Evolutionary conservation across 2,888 invertebrate genomes (phyloP), one percentile per base, ranked within the genome.

Genomic region (Eudasyphora cyanicolor): DNA sequence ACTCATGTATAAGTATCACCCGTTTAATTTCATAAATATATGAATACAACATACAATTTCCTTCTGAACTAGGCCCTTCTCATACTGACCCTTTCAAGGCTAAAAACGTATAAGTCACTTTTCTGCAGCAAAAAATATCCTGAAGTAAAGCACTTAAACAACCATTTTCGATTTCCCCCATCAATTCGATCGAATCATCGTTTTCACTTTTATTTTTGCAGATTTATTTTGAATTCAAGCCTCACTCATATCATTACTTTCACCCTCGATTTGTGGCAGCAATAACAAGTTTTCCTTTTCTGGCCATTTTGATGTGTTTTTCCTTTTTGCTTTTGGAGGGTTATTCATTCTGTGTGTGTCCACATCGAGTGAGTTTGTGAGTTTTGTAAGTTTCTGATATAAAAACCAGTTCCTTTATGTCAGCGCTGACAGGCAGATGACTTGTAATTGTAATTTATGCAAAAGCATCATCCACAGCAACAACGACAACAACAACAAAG

Each of bases 401-500:
- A n/a, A 51, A 76, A 81, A 84, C 83, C 77, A 67, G 83, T 80
- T 84, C 70, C 57, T 81, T 80, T 76, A 73, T 84, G 75, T 80
- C 79, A 80, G 75, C 24, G 83, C 75, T 84, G 83, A 84, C 80
- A 84, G 80, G 75, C 80, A 83, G 80, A 83, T 83, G 77, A 78
- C 80, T 83, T 29, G 80, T 60, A 84, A 80, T 78, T 81, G 78
- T 78, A 81, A 80, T 84, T 84, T 84, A 84, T 84, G 80, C 83
- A 84, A 80, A 79, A 77, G 67, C 71, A 79, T n/a, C n/a, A n/a
- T n/a, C n/a, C n/a, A 69, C 19, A n/a, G 12, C 73, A 70, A 51
- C 19, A 35, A 57, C n/a, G n/a, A n/a, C 10, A 38, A 14, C 42
- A 45, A 29, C 14, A 64, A 64, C 17, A 57, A 10, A 42, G 21